Evolutionary conservation across 2,888 invertebrate species (phyloP), one percentile per base, ranked within the genome.

Genomic region (Branchellion lobata): DNA sequence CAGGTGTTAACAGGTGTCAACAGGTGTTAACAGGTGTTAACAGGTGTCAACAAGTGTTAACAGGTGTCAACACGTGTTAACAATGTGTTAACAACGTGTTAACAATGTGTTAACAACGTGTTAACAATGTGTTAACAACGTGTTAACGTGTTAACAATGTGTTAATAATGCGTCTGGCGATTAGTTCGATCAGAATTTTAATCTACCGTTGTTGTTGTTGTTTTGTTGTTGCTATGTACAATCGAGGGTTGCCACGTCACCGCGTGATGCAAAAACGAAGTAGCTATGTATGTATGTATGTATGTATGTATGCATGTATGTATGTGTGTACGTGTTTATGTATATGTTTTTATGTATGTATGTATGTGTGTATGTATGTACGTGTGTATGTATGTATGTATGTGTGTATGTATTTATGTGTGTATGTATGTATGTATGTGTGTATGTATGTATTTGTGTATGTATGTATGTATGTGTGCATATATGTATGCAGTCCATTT

Each of bases 351-450:
- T 73, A n/a, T 73, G 47, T 73, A 2, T 57, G 34, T 77, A 29
- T 77, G 51, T 77, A n/a, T 77, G 51, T 77, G 65, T 77, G 33
- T 27, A n/a, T 77, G 24, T 53, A n/a, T 77, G 36, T 65, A 36
- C 33, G 34, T 61, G 34, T 24, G 33, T 33, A 24, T 53, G 21
- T 33, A 5, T 65, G 65, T 65, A 53, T 65, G 36, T 75, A 31
- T 53, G 57, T 75, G 51, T 5, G 51, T 0, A 31, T 18, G 51
- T 34, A 34, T 29, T 33, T 14, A 14, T 61, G 51, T 77, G 51
- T 61, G 53, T 69, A 3, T 78, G 53, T 29, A 69, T 21, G 51
- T 31, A 18, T 24, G 27, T 68, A n/a, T 8, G 31, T 61, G 11
- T 61, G 31, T 33, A 34, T 21, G 36, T 14, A 21, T 65, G 18